These are phyloP conservation scores for Helarctos malayanus DNA, from an alignment of 2,797 vertebrate species.

Conservation along the genomic window DNA sequence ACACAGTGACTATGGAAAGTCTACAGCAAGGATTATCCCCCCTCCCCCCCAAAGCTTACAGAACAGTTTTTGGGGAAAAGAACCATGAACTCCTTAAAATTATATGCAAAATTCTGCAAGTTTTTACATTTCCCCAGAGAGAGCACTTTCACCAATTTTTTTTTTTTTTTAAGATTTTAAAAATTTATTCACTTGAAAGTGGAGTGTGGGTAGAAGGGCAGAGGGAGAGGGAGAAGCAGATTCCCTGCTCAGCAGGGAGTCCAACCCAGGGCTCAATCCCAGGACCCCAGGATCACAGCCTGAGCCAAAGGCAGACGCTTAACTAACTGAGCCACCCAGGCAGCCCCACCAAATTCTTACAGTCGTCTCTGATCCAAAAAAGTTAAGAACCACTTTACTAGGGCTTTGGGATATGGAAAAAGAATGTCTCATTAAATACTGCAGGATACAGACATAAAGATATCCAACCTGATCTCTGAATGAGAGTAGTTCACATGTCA, in stretches of 20 bases:
- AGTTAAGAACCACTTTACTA: slow-evolving; percentile 26
- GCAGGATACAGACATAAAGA: neutral
- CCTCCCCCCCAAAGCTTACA: neutral
- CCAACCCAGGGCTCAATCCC: neutral
- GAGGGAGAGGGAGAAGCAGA: neutral
- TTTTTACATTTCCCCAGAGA: neutral
- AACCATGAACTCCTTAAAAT: slow-evolving; percentile 3
- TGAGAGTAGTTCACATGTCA: neutral
- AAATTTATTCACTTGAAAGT: neutral
- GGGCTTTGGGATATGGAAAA: slow-evolving; percentile 38
- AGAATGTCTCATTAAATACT: neutral
- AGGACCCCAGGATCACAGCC: neutral
- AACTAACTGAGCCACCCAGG: neutral
- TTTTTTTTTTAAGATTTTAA: neutral
- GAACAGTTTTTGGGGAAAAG: neutral
- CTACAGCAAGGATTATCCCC: neutral
- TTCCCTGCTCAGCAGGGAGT: neutral
- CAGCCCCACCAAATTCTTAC: slow-evolving; percentile 32
- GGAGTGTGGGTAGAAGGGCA: neutral
- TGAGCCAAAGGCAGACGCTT: neutral
- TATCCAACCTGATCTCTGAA: slow-evolving; percentile 10
- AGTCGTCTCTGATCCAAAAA: neutral
- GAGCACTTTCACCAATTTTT: neutral
- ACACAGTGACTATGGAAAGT: neutral
- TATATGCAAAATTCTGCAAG: neutral